Conservation (phyloP, 2,113 vertebrate genomes). For the Hiodon alosoides region DNA sequence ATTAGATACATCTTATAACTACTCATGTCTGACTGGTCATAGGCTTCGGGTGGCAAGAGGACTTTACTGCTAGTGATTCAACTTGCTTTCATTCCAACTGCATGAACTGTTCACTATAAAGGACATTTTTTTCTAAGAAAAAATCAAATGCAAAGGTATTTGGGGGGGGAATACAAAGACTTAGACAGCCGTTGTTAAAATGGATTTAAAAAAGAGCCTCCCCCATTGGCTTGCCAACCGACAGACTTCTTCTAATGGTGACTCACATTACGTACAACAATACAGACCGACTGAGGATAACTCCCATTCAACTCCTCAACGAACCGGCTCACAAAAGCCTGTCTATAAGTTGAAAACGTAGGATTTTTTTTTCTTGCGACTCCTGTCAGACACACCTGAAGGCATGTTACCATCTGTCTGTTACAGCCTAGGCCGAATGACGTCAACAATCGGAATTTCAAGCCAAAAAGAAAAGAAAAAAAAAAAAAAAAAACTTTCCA, state of each 20-base stretch:
- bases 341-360: neutral
- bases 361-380: neutral
- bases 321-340: neutral
- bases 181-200: no score
- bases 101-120: neutral
- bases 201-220: no score
- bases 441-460: constrained; percentile 1
- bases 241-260: neutral
- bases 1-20: no score
- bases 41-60: no score
- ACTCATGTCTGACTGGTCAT: no score
- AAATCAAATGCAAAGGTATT: neutral
- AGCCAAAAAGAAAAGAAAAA: neutral
- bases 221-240: neutral
- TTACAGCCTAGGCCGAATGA: constrained; percentile 20
- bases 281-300: neutral
- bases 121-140: neutral
- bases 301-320: no score
- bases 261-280: constrained; percentile 1
- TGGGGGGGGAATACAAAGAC: neutral
- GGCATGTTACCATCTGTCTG: constrained; percentile 10
- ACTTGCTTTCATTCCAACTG: neutral
- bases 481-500: no score
- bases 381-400: constrained; percentile 17
- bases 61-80: neutral